These are phyloP conservation scores for Eretmochelys imbricata DNA, from an alignment of 2,113 vertebrate species.

Conservation along the genomic window DNA sequence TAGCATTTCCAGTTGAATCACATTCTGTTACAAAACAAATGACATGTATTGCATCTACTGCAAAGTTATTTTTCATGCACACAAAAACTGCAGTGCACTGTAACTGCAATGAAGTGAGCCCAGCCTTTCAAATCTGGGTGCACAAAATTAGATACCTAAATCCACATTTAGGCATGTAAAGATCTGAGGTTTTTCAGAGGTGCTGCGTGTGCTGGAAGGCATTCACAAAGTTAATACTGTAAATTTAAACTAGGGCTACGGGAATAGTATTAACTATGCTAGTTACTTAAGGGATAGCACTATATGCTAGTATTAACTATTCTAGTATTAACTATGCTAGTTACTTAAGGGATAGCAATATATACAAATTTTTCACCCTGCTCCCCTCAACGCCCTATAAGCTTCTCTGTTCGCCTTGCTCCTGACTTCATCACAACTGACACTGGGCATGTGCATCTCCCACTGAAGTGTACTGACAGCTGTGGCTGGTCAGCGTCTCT, in stretches of 20 bases:
- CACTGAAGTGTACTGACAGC: neutral
- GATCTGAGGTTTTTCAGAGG: neutral
- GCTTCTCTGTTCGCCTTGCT: neutral
- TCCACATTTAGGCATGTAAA: neutral
- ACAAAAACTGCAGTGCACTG: neutral
- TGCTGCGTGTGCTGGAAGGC: fast-evolving
- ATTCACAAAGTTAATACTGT: neutral
- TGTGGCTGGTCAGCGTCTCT: neutral
- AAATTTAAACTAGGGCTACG: neutral
- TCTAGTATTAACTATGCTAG: too few species aligned
- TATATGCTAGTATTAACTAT: neutral
- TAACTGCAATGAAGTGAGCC: neutral
- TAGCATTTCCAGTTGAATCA: fast-evolving
- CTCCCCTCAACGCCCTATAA: neutral
- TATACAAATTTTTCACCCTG: neutral
- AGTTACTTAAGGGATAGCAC: neutral
- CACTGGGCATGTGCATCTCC: neutral
- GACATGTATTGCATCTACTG: fast-evolving
- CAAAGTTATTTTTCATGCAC: neutral
- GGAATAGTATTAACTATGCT: neutral
- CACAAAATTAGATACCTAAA: neutral
- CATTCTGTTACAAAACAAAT: neutral
- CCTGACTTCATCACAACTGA: neutral
- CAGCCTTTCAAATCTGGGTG: neutral
- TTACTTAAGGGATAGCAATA: neutral